A percentile compares a stretch with the other conserved stretches of the same genome.
phyloP scores from a whole-genome alignment of 1,140 invertebrate genomes.

The Hirudo medicinalis region DNA sequence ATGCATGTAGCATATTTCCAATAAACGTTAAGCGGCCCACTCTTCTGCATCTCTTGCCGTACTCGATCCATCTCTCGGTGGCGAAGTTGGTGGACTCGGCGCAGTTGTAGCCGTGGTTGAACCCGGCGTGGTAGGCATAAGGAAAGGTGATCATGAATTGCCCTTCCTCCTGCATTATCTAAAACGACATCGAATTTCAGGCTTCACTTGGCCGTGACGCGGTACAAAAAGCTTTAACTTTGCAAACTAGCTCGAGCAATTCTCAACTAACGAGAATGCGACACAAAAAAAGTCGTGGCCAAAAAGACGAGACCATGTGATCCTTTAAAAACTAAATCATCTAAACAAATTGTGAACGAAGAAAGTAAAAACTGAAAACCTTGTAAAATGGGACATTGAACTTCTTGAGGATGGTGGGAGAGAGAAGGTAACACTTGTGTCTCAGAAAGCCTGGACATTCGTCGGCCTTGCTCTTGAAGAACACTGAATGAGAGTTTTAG shows the following conservation, averaged over 20 bases:
- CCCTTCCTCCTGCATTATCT: conserved; percentile 86
- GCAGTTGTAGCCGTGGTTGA: conserved; percentile 95
- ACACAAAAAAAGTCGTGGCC: too few relatives aligned
- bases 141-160: conserved; percentile 99
- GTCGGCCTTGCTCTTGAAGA: conserved; percentile 70
- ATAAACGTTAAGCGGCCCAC: not conserved
- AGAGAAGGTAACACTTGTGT: conserved; percentile 95
- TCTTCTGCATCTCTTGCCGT: conserved; percentile 59
- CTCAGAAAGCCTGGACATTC: conserved; percentile 78
- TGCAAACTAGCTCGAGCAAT: too few relatives aligned
- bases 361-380: conserved; percentile 39
- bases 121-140: conserved; percentile 88
- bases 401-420: conserved; percentile 76
- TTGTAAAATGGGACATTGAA: conserved; percentile 91
- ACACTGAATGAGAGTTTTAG: conserved; percentile 44
- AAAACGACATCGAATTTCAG: conserved; percentile 23
- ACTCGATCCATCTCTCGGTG: conserved; percentile 88
- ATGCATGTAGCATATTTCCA: too few relatives aligned
- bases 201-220: too few relatives aligned
- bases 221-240: too few relatives aligned
- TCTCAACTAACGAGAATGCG: too few relatives aligned
- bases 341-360: not conserved
- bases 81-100: conserved; percentile 99
- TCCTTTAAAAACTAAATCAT: too few relatives aligned
- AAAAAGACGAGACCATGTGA: too few relatives aligned